Evolutionary conservation across 2,113 vertebrate genomes (phyloP).

Genomic region (Sphyrna mokarran): DNA sequence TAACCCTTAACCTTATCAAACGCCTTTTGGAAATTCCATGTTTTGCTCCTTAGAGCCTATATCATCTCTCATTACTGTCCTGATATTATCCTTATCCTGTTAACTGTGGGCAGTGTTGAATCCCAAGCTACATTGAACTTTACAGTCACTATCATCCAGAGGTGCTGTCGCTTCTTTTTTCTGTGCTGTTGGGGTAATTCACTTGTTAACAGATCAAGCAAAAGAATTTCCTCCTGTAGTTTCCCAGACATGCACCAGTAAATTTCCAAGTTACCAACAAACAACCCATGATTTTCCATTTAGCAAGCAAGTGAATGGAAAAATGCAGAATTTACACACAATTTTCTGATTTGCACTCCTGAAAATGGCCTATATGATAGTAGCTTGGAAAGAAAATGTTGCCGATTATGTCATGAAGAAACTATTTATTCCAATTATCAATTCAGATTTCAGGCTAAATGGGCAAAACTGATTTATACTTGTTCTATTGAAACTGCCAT

Average conservation of each 20-base stretch:
- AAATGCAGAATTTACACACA: not conserved
- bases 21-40: too few relatives aligned
- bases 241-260: not conserved
- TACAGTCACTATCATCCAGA: not conserved
- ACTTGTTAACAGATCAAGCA: not conserved
- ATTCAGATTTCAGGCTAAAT: not conserved
- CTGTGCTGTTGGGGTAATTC: not conserved
- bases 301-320: not conserved
- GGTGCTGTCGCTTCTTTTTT: not conserved
- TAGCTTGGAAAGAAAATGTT: not conserved
- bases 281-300: not conserved
- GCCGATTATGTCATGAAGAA: not conserved
- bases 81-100: not conserved
- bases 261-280: not conserved
- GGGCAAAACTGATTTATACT: not conserved
- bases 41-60: too few relatives aligned
- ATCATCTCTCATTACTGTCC: too few relatives aligned
- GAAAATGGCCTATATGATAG: not conserved
- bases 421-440: conserved; percentile 7
- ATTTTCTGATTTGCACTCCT: not conserved
- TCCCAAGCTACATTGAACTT: not conserved
- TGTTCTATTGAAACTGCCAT: not conserved
- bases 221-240: not conserved
- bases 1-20: too few relatives aligned
- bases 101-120: not conserved